phyloP scores from a whole-genome alignment of 2,113 vertebrate genomes.

The Prolemur simus region DNA sequence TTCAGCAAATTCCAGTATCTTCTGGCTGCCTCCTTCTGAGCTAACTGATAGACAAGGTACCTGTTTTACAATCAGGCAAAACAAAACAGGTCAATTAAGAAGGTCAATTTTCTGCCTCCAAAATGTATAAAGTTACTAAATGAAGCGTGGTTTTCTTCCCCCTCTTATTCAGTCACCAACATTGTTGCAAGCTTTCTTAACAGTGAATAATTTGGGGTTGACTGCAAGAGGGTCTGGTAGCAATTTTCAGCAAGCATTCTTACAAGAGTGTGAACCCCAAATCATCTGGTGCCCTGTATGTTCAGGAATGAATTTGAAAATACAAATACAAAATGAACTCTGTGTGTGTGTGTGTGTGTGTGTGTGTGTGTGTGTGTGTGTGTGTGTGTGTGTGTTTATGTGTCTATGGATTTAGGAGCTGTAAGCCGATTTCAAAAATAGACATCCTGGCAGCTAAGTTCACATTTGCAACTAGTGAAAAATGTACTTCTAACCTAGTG shows the following conservation, averaged over 20 bases:
- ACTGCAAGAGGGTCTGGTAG: background rate
- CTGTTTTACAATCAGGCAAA: background rate
- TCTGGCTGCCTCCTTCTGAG: background rate
- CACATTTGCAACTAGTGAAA: background rate
- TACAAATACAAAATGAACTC: background rate
- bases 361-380: background rate
- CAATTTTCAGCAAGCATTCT: background rate
- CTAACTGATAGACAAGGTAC: background rate
- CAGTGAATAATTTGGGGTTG: background rate
- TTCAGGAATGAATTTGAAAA: slow-evolving; percentile 4
- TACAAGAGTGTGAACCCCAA: background rate
- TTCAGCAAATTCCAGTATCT: slow-evolving; percentile 7
- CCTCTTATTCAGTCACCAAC: background rate
- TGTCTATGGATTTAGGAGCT: background rate
- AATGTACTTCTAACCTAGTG: background rate
- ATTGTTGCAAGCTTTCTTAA: background rate
- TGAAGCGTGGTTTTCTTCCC: background rate
- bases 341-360: background rate
- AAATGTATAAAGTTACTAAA: background rate
- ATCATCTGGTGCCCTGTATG: background rate
- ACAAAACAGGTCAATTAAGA: background rate
- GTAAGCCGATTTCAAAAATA: background rate
- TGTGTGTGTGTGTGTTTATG: background rate
- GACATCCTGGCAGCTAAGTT: background rate
- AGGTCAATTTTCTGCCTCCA: background rate